A percentile compares a stretch with the other conserved stretches of the same genome.
Conservation (phyloP, 2,797 vertebrate species). For the Sebastes steindachneri region DNA sequence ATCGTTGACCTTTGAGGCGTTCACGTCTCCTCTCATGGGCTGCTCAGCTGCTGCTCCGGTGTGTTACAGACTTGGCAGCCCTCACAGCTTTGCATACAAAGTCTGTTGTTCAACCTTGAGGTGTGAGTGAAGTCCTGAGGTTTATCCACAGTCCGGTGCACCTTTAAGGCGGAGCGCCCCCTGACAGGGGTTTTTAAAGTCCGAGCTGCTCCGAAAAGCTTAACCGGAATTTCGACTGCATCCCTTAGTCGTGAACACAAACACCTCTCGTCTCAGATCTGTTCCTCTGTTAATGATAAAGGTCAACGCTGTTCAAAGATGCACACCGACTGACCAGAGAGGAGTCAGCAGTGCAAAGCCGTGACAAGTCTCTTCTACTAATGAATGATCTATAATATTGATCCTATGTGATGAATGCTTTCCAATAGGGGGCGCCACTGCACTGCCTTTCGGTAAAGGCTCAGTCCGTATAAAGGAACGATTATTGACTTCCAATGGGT, state of each 20-base stretch:
- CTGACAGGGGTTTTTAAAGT: background rate
- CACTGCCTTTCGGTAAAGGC: background rate
- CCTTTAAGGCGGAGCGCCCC: background rate
- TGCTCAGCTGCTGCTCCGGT: background rate
- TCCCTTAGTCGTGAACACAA: background rate
- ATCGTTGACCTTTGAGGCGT: slow-evolving; percentile 33
- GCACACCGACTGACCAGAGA: background rate
- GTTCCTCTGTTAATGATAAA: background rate
- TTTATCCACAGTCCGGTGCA: slow-evolving; percentile 5
- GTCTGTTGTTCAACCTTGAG: slow-evolving; percentile 17
- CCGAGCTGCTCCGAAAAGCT: background rate
- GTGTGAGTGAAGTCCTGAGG: background rate
- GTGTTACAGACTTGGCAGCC: background rate
- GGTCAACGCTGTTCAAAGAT: background rate
- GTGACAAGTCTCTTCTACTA: background rate
- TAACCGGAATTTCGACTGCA: slow-evolving; percentile 26
- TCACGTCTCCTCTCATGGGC: background rate
- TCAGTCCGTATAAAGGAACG: background rate
- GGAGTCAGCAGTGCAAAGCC: background rate
- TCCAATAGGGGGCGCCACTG: slow-evolving; percentile 43
- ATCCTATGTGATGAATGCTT: background rate
- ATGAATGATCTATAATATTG: slow-evolving; percentile 3
- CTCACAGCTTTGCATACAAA: slow-evolving; percentile 33
- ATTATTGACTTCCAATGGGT: background rate
- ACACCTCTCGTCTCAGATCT: background rate